phyloP scores from a whole-genome alignment of 2,113 vertebrate species.

The Rhea americana region DNA sequence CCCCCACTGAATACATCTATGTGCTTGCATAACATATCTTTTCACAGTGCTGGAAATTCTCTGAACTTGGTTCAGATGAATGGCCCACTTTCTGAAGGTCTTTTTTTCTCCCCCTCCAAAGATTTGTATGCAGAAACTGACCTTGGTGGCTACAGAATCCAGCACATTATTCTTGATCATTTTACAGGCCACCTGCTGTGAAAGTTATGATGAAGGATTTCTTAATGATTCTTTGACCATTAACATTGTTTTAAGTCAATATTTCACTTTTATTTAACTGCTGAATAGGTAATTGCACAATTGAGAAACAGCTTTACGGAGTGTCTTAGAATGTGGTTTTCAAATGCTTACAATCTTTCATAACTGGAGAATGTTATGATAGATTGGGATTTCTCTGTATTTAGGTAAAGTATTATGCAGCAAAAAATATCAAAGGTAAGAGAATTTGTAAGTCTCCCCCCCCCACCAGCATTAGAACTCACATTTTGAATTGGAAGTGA shows the following conservation, averaged over 20 bases:
- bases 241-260: constrained; percentile 94
- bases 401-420: constrained; percentile 51
- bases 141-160: constrained; percentile 91
- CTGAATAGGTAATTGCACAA: constrained; percentile 74
- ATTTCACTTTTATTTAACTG: constrained; percentile 83
- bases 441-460: background rate
- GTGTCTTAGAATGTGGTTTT: constrained; percentile 67
- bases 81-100: constrained; percentile 90
- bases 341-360: constrained; percentile 58
- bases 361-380: constrained; percentile 59
- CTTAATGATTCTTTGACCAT: constrained; percentile 94
- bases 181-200: constrained; percentile 90
- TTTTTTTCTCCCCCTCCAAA: constrained; percentile 81
- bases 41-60: constrained; percentile 89
- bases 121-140: constrained; percentile 97
- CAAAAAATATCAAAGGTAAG: constrained; percentile 31
- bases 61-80: constrained; percentile 94
- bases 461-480: background rate
- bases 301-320: constrained; percentile 70
- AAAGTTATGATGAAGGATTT: constrained; percentile 95
- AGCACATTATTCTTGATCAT: constrained; percentile 96
- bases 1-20: constrained; percentile 96
- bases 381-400: constrained; percentile 48
- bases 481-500: constrained; percentile 13
- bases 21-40: constrained; percentile 91